A percentile compares a stretch with the other conserved stretches of the same genome.
Evolutionary conservation across 2,113 vertebrate genomes (phyloP).

Genomic region (Neolamprologus modestus): DNA sequence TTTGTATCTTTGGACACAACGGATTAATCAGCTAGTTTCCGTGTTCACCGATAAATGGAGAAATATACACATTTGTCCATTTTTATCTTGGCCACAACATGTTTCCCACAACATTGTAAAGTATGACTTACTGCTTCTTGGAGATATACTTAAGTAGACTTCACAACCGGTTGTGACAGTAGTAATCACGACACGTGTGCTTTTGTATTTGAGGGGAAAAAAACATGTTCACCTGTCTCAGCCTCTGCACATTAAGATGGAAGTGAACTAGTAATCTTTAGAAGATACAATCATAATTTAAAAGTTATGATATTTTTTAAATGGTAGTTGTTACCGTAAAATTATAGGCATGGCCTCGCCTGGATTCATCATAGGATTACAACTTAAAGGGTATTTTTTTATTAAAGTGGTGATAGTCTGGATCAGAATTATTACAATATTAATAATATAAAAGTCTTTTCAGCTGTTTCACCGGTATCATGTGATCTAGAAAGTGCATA

Average conservation of each 20-base stretch:
- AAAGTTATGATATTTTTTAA: neutral
- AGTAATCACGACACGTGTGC: neutral
- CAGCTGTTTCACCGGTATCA: neutral
- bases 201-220: fast-evolving
- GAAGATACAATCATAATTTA: neutral
- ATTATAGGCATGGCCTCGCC: neutral
- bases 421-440: neutral
- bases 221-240: neutral
- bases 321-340: neutral
- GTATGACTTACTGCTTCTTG: neutral
- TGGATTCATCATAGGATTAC: neutral
- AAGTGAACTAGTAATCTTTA: neutral
- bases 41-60: neutral
- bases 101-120: neutral
- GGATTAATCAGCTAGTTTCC: neutral
- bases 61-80: neutral
- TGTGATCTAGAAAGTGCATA: neutral
- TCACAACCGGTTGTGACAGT: neutral
- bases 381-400: neutral
- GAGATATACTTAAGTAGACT: neutral
- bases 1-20: neutral
- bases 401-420: neutral
- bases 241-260: neutral
- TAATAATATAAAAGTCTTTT: neutral
- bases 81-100: neutral